These are phyloP conservation scores for Phalangium opilio DNA, from an alignment of 2,888 invertebrate genomes.

Conservation along the genomic window DNA sequence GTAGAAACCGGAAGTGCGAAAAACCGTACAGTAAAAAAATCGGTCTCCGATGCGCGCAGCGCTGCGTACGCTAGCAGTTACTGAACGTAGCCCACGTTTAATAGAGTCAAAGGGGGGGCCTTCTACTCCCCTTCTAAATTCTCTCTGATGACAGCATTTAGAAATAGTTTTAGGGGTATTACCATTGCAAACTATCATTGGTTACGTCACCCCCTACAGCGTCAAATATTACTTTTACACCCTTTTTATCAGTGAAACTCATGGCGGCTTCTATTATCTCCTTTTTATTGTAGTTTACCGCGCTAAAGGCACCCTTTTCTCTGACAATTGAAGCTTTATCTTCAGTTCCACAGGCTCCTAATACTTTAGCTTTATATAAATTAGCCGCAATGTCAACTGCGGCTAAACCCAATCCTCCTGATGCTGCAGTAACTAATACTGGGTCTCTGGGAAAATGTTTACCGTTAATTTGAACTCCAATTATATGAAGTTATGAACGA, in stretches of 20 bases:
- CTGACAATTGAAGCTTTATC: conserved; percentile 42
- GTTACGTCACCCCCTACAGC: conserved; percentile 46
- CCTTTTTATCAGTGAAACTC: conserved; percentile 41
- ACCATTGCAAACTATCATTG: conserved; percentile 43
- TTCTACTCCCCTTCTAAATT: no score
- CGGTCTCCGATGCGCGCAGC: no score
- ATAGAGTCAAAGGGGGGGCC: no score
- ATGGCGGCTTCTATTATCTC: conserved; percentile 39
- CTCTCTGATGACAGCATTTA: no score
- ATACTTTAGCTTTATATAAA: conserved; percentile 48
- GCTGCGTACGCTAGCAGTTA: no score
- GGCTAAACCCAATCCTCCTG: conserved; percentile 45
- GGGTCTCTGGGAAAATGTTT: conserved; percentile 32
- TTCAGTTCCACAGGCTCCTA: conserved; percentile 49
- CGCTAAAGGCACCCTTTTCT: conserved; percentile 46
- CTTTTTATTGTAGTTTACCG: conserved; percentile 42
- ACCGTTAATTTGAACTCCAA: not conserved
- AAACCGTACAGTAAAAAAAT: no score
- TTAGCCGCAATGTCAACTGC: conserved; percentile 52
- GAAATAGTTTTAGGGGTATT: no score
- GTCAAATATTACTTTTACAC: conserved; percentile 48
- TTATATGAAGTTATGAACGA: conserved; percentile 2
- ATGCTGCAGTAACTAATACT: conserved; percentile 47
- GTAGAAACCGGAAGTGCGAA: no score
- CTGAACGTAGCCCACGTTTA: no score